Percentiles rank a stretch among this genome's conserved stretches.
phyloP scores from a whole-genome alignment of 2,888 invertebrate genomes.

The Belgica antarctica region DNA sequence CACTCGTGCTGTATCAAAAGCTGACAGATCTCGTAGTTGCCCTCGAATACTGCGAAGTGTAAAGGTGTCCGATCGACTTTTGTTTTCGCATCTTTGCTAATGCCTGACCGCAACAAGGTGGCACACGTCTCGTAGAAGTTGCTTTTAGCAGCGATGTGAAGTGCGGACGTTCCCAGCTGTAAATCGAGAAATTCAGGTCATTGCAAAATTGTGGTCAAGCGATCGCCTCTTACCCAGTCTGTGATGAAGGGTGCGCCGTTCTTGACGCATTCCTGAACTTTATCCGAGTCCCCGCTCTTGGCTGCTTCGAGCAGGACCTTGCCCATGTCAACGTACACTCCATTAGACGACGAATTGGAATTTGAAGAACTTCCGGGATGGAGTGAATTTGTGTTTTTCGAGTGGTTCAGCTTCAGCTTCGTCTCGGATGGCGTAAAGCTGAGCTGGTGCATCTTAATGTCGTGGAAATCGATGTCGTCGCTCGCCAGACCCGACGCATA shows the following conservation, averaged over 20 bases:
- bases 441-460: constrained; percentile 16
- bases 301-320: constrained; percentile 78
- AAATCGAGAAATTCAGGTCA: constrained; percentile 12
- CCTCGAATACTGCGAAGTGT: constrained; percentile 84
- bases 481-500: background rate
- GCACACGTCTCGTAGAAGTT: constrained; percentile 78
- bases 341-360: constrained; percentile 31
- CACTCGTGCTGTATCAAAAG: constrained; percentile 68
- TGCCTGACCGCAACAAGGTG: constrained; percentile 79
- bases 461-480: background rate
- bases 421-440: background rate
- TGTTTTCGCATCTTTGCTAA: constrained; percentile 82
- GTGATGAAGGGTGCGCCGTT: constrained; percentile 89
- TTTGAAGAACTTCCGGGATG: constrained; percentile 38
- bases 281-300: constrained; percentile 72
- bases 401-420: constrained; percentile 1
- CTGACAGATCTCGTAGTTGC: constrained; percentile 72
- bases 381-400: constrained; percentile 23
- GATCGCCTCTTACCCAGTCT: constrained; percentile 72
- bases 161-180: constrained; percentile 83
- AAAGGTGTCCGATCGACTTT: constrained; percentile 91
- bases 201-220: background rate
- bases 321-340: constrained; percentile 71
- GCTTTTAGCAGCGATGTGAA: constrained; percentile 81
- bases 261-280: constrained; percentile 74